Evolutionary conservation across 2,797 vertebrate species (phyloP).

Genomic region (Bufotes viridis): DNA sequence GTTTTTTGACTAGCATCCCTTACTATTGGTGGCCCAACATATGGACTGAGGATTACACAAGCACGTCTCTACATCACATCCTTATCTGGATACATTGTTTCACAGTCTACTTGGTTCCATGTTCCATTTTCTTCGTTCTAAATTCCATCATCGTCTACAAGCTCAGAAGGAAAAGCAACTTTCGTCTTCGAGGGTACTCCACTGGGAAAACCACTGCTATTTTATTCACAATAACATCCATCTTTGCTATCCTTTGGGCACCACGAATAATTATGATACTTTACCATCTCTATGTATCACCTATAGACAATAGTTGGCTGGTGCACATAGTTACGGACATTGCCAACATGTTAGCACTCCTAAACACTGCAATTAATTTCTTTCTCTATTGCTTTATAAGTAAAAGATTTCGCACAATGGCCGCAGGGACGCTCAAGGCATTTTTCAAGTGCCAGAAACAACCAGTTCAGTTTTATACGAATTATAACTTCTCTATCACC

Average conservation of each 20-base stretch:
- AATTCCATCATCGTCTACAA: constrained; percentile 92
- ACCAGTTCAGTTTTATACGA: constrained; percentile 87
- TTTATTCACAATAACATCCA: constrained; percentile 91
- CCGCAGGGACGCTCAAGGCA: constrained; percentile 87
- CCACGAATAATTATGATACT: constrained; percentile 91
- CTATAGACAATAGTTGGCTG: constrained; percentile 81
- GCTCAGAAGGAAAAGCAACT: constrained; percentile 87
- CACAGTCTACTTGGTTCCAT: constrained; percentile 92
- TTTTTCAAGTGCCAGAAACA: constrained; percentile 89
- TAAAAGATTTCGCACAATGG: constrained; percentile 94
- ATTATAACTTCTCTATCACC: constrained; percentile 96
- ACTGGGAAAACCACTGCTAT: constrained; percentile 96
- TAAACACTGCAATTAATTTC: constrained; percentile 98
- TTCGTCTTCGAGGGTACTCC: constrained; percentile 91
- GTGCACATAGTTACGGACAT: constrained; percentile 88
- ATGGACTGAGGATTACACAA: constrained; percentile 86
- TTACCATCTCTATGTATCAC: constrained; percentile 91
- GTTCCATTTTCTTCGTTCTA: constrained; percentile 92
- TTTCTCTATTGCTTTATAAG: constrained; percentile 99
- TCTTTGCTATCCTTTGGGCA: constrained; percentile 93
- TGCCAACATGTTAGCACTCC: constrained; percentile 93
- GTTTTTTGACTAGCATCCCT: constrained; percentile 88
- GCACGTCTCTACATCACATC: constrained; percentile 85
- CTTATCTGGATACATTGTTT: constrained; percentile 94
- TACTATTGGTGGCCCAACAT: constrained; percentile 99